These are phyloP conservation scores for Agrenia bidenticulata DNA, from an alignment of 2,888 invertebrate genomes.

Conservation along the genomic window DNA sequence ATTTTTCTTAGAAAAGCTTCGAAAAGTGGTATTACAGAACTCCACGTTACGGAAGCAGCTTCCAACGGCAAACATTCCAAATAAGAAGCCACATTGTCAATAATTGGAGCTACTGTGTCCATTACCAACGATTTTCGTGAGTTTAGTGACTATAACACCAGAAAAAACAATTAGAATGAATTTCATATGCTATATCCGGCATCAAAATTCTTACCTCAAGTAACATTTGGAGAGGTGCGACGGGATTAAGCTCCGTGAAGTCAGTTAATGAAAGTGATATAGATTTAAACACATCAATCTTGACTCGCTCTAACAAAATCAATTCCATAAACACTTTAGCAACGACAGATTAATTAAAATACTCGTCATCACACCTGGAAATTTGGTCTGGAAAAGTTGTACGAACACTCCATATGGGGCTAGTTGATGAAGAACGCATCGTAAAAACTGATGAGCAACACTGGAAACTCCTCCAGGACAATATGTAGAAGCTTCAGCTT, in stretches of 20 bases:
- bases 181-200: no score
- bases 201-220: conserved; percentile 82
- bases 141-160: conserved; percentile 72
- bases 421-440: conserved; percentile 93
- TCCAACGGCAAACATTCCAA: conserved; percentile 86
- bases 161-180: no score
- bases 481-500: conserved; percentile 80
- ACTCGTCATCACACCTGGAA: no score
- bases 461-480: conserved; percentile 92
- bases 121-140: conserved; percentile 72
- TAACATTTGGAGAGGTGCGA: conserved; percentile 87
- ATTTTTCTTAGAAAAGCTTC: conserved; percentile 82
- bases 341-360: no score
- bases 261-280: conserved; percentile 90
- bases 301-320: conserved; percentile 63
- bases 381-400: conserved; percentile 89
- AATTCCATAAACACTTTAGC: no score
- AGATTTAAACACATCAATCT: conserved; percentile 87
- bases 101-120: conserved; percentile 72
- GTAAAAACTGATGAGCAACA: conserved; percentile 93
- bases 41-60: conserved; percentile 73
- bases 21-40: conserved; percentile 77
- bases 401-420: conserved; percentile 96
- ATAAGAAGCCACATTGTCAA: conserved; percentile 90
- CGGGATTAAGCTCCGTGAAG: conserved; percentile 92